Evolutionary conservation across 2,888 invertebrate species (phyloP).

Genomic region (Trichogramma evanescens): DNA sequence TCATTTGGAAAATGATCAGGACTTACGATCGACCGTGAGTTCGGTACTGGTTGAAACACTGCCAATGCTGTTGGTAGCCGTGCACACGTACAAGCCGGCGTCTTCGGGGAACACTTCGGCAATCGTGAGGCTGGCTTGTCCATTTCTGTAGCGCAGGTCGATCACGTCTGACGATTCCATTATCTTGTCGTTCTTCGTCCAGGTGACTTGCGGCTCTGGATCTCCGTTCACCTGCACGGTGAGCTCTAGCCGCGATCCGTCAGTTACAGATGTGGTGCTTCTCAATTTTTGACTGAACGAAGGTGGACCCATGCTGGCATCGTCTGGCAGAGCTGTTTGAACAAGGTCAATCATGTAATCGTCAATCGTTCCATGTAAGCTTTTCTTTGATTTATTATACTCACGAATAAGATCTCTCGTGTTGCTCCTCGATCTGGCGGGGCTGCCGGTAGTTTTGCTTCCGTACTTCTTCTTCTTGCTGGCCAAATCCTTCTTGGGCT

Average conservation of each 20-base stretch:
- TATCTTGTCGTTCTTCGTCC: conserved; percentile 77
- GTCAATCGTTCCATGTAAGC: background rate
- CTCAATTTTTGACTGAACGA: conserved; percentile 70
- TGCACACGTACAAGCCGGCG: conserved; percentile 82
- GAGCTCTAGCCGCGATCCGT: conserved; percentile 80
- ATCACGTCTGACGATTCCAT: conserved; percentile 74
- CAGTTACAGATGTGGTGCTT: conserved; percentile 67
- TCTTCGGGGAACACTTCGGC: conserved; percentile 94
- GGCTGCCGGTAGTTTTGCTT: conserved; percentile 68
- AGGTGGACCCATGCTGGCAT: conserved; percentile 80
- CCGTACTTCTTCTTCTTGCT: conserved; percentile 60
- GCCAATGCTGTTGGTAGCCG: conserved; percentile 87
- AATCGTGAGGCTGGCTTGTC: conserved; percentile 79
- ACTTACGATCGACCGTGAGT: conserved; percentile 70
- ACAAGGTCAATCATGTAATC: background rate
- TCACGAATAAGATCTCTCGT: conserved; percentile 83
- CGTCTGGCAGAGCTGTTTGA: conserved; percentile 74
- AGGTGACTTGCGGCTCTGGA: conserved; percentile 85
- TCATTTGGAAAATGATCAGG: background rate
- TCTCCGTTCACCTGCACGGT: conserved; percentile 82
- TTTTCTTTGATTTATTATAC: background rate
- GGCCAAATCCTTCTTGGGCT: conserved; percentile 29
- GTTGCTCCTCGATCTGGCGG: conserved; percentile 79
- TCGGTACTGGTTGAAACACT: conserved; percentile 76
- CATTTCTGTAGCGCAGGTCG: conserved; percentile 86